phyloP scores from a whole-genome alignment of 2,888 invertebrate species.

The Pasiphila rectangulata region DNA sequence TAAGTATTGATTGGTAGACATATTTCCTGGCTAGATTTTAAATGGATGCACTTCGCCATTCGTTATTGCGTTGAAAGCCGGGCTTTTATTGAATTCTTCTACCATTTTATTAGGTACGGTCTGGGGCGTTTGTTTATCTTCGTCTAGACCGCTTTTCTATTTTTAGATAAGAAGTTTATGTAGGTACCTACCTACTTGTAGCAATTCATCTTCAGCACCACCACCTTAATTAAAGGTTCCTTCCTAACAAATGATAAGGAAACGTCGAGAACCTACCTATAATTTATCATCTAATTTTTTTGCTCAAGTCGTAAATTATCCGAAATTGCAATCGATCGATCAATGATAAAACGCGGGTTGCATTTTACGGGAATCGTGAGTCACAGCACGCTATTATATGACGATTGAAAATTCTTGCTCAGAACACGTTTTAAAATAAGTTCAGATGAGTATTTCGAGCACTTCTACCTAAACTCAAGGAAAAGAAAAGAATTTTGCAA shows the following conservation, averaged over 20 bases:
- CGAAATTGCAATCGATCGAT: conserved; percentile 41
- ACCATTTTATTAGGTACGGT: too few relatives aligned
- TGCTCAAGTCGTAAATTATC: conserved; percentile 31
- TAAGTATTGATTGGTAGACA: conserved; percentile 56
- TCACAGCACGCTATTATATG: conserved; percentile 33
- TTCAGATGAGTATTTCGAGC: conserved; percentile 12
- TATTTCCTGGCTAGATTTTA: conserved; percentile 70
- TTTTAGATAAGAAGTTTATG: background rate
- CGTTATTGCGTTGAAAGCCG: conserved; percentile 5
- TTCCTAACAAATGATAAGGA: background rate
- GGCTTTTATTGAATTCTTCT: too few relatives aligned
- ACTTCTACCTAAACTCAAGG: conserved; percentile 6
- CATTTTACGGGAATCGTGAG: conserved; percentile 45
- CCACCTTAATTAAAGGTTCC: too few relatives aligned
- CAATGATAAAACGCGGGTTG: conserved; percentile 37
- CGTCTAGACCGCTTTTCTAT: background rate
- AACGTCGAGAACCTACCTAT: background rate
- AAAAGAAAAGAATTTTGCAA: conserved; percentile 5
- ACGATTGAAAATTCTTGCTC: conserved; percentile 19
- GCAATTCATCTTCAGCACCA: too few relatives aligned
- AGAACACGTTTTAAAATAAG: conserved; percentile 18
- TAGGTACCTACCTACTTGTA: background rate
- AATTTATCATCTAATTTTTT: conserved; percentile 16
- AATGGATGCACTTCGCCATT: conserved; percentile 40
- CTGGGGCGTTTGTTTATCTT: too few relatives aligned